Conservation (phyloP, 2,113 vertebrate genomes). For the Nibea coibor region DNA sequence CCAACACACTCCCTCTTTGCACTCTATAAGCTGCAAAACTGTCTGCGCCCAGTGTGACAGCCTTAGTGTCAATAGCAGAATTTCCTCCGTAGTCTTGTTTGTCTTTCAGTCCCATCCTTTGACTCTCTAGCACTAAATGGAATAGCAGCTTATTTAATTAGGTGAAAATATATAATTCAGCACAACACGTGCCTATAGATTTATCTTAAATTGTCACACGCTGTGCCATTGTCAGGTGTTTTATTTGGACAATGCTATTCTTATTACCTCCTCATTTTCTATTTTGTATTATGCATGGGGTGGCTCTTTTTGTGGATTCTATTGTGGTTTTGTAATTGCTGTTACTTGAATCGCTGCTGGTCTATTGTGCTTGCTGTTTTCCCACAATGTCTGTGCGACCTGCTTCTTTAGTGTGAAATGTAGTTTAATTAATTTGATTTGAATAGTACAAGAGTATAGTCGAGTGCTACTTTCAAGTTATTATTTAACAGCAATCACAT, state of each 20-base stretch:
- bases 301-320: slow-evolving; percentile 33
- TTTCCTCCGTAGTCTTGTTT: slow-evolving; percentile 28
- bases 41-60: slow-evolving; percentile 38
- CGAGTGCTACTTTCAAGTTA: slow-evolving; percentile 41
- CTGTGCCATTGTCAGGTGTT: slow-evolving; percentile 45
- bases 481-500: slow-evolving; percentile 41
- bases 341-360: slow-evolving; percentile 52
- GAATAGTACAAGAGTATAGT: slow-evolving; percentile 28
- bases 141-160: slow-evolving; percentile 39
- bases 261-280: slow-evolving; percentile 53
- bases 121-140: slow-evolving; percentile 14
- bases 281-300: slow-evolving; percentile 39
- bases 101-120: slow-evolving; percentile 35
- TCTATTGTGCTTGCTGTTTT: slow-evolving; percentile 59
- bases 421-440: slow-evolving; percentile 66
- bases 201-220: slow-evolving; percentile 27
- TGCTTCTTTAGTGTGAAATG: slow-evolving; percentile 47
- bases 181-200: slow-evolving; percentile 3
- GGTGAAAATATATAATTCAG: slow-evolving; percentile 36
- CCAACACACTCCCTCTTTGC: slow-evolving; percentile 54
- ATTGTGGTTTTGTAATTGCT: slow-evolving; percentile 64
- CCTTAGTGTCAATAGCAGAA: slow-evolving; percentile 42
- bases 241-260: slow-evolving; percentile 46
- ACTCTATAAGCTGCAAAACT: slow-evolving; percentile 65
- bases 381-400: slow-evolving; percentile 40